Evolutionary conservation across 2,888 invertebrate genomes (phyloP).

Genomic region (Meliscaeva auricollis): DNA sequence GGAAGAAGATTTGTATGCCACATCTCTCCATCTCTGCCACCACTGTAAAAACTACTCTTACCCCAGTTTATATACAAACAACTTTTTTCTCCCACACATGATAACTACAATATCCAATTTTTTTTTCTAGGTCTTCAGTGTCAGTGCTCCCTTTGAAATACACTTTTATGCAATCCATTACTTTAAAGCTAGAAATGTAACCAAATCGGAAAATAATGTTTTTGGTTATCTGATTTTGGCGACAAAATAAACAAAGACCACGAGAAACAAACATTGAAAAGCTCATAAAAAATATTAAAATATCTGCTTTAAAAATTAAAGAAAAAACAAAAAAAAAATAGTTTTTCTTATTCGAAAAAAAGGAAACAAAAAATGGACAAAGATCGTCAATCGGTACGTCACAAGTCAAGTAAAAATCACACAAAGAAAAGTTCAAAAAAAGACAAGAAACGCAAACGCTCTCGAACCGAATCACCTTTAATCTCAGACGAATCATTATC

Average conservation of each 20-base stretch:
- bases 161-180: background rate
- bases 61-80: too few relatives aligned
- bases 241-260: background rate
- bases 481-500: conserved; percentile 57
- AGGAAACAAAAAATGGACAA: conserved; percentile 56
- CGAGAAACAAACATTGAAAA: background rate
- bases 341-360: background rate
- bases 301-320: background rate
- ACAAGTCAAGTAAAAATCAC: conserved; percentile 72
- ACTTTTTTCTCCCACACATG: too few relatives aligned
- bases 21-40: too few relatives aligned
- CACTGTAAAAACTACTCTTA: too few relatives aligned
- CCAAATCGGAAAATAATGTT: background rate
- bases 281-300: background rate
- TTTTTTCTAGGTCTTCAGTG: background rate
- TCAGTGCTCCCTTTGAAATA: background rate
- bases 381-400: conserved; percentile 65
- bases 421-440: conserved; percentile 75
- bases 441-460: conserved; percentile 75
- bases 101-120: background rate
- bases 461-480: conserved; percentile 57
- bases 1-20: too few relatives aligned
- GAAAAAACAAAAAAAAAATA: background rate
- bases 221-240: background rate
- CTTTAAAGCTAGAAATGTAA: conserved; percentile 11